Conservation (phyloP, 1,140 invertebrate species). For the Hormaphis cornu region DNA sequence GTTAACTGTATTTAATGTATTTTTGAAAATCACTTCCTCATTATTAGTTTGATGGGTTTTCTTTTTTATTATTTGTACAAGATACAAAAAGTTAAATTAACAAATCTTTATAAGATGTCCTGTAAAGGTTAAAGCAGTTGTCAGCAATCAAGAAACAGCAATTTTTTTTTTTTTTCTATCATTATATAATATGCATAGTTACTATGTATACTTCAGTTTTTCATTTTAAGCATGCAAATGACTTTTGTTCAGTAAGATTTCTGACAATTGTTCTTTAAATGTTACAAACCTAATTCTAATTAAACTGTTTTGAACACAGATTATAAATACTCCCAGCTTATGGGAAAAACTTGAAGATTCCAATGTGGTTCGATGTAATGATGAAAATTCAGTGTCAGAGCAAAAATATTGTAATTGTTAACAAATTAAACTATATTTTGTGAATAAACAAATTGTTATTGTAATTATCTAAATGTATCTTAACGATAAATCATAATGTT, state of each 20-base stretch:
- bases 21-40: no score
- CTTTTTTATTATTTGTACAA: not conserved
- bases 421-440: not conserved
- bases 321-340: conserved; percentile 22
- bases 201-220: not conserved
- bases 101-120: not conserved
- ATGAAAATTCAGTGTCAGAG: not conserved
- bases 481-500: no score
- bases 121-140: no score
- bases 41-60: no score
- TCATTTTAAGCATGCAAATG: not conserved
- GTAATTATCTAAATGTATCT: no score
- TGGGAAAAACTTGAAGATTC: conserved; percentile 17
- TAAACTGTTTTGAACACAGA: not conserved
- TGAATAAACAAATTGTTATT: no score
- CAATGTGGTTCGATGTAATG: conserved; percentile 22
- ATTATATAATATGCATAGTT: not conserved
- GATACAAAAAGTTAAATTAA: not conserved
- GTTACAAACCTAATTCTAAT: not conserved
- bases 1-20: no score
- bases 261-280: not conserved
- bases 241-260: not conserved
- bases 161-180: not conserved
- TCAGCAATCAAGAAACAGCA: no score
- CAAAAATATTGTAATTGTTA: conserved; percentile 5